Evolutionary conservation across 2,888 invertebrate species (phyloP).

Genomic region (Diarsia rubi): DNA sequence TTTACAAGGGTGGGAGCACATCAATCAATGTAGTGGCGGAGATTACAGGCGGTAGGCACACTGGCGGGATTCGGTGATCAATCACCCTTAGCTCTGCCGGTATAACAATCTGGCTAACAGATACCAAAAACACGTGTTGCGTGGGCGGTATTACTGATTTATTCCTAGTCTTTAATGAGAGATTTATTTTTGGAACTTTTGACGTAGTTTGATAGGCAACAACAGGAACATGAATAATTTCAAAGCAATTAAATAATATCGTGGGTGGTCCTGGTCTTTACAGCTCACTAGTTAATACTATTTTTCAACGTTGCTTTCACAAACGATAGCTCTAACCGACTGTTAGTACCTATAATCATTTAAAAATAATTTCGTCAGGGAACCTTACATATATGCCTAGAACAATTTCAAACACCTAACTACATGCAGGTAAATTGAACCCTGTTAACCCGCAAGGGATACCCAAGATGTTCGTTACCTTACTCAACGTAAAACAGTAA

Average conservation of each 20-base stretch:
- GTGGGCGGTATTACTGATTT: constrained; percentile 5
- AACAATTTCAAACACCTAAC: constrained; percentile 3
- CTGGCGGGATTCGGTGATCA: constrained; percentile 56
- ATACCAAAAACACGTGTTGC: constrained; percentile 51
- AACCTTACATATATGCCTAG: not conserved
- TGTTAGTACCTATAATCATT: no score
- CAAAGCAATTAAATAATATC: not conserved
- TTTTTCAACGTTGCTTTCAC: not conserved
- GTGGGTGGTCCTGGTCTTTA: no score
- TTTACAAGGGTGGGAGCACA: constrained; percentile 49
- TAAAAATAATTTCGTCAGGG: not conserved
- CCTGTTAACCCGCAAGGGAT: constrained; percentile 10
- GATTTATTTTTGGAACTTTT: not conserved
- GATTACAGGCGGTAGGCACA: constrained; percentile 55
- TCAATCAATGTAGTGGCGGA: constrained; percentile 53
- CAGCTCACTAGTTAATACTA: not conserved
- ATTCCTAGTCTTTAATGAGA: constrained; percentile 9
- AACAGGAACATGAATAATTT: not conserved
- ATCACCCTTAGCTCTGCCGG: constrained; percentile 49
- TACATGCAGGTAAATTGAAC: not conserved
- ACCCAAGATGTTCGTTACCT: constrained; percentile 19
- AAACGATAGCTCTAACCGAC: not conserved
- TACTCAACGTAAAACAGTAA: constrained; percentile 47
- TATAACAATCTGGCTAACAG: constrained; percentile 44
- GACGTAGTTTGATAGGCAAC: not conserved